Evolutionary conservation across 2,113 vertebrate genomes (phyloP).

Genomic region (Lepus europaeus): DNA sequence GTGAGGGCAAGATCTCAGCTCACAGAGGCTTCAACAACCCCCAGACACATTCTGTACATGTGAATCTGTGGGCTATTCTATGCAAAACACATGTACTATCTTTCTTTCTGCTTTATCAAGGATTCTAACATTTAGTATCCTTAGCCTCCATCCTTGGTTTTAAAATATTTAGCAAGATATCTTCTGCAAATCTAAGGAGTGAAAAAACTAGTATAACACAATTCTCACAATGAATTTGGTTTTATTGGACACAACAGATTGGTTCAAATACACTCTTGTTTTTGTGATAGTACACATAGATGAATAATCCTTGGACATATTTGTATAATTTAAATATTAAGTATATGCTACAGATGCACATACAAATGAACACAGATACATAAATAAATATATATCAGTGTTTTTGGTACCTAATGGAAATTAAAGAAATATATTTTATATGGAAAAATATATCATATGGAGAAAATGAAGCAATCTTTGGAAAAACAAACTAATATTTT

Average conservation of each 20-base stretch:
- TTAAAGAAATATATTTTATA: conserved; percentile 32
- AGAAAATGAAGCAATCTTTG: conserved; percentile 57
- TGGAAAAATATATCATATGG: not conserved
- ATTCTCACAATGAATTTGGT: conserved; percentile 3
- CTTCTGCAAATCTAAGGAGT: not conserved
- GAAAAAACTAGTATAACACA: conserved; percentile 29
- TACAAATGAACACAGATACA: not conserved
- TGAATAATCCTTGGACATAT: not conserved
- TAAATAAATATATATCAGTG: not conserved
- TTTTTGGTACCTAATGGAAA: not conserved
- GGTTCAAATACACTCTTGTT: not conserved
- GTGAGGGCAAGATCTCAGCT: conserved; percentile 4
- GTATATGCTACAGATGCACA: not conserved
- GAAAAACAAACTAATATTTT: conserved; percentile 1
- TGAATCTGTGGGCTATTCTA: not conserved
- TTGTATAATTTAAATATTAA: conserved; percentile 22
- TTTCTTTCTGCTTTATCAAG: not conserved
- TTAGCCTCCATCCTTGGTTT: not conserved
- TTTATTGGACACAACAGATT: not conserved
- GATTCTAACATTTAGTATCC: not conserved
- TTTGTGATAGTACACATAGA: not conserved
- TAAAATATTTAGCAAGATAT: not conserved
- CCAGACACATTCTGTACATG: not conserved
- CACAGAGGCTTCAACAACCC: not conserved
- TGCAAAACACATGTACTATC: not conserved